A percentile compares a stretch with the other conserved stretches of the same genome.
These are phyloP conservation scores for Agrochola circellaris DNA, from an alignment of 2,888 invertebrate species.

Conservation along the genomic window DNA sequence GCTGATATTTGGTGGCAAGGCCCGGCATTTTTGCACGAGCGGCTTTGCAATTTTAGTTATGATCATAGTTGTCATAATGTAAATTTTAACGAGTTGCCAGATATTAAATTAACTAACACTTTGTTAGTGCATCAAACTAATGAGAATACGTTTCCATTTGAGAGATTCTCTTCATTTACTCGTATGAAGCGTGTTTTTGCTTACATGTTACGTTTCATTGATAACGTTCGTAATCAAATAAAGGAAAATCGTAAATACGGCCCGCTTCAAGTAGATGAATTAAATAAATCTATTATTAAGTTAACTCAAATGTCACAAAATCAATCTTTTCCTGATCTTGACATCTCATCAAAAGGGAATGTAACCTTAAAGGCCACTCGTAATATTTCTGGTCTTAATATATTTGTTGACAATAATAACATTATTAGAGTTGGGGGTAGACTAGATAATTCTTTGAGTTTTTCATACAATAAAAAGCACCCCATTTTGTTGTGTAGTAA, in stretches of 20 bases:
- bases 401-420: conserved; percentile 4
- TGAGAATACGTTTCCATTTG: background rate
- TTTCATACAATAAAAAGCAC: background rate
- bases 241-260: background rate
- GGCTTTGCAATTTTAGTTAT: no score
- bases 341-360: background rate
- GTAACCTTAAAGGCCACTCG: no score
- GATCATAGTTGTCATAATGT: no score
- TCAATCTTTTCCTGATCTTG: conserved; percentile 3
- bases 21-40: background rate
- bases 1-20: conserved; percentile 11
- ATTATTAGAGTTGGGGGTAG: conserved; percentile 9
- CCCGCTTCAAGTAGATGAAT: background rate
- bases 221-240: background rate
- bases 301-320: background rate
- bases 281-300: background rate
- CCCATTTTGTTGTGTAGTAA: background rate
- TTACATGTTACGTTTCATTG: background rate
- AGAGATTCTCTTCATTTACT: background rate
- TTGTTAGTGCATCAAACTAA: background rate
- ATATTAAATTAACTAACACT: no score
- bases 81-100: no score
- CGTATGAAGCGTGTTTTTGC: background rate
- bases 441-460: conserved; percentile 2
- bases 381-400: no score